phyloP scores from a whole-genome alignment of 1,140 invertebrate genomes.

The Megalonaias nervosa region DNA sequence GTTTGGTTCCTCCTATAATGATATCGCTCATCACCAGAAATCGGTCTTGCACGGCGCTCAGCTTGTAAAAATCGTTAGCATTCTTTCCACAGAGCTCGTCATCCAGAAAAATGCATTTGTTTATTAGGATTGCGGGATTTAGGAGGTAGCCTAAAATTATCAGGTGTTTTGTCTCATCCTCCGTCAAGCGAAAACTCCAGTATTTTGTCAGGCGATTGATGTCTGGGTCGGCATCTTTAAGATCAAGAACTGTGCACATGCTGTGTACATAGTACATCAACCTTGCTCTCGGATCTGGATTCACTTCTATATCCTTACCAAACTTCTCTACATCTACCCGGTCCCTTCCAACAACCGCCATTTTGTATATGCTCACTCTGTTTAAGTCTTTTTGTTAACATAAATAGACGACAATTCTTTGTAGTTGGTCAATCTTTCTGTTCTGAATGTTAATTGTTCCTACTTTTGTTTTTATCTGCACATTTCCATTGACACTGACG shows the following conservation, averaged over 20 bases:
- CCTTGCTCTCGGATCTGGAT: slow-evolving; percentile 33
- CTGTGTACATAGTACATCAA: slow-evolving; percentile 50
- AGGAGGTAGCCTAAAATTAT: slow-evolving; percentile 33
- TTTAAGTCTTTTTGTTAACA: too few species aligned
- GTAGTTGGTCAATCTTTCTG: too few species aligned
- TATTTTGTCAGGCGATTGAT: slow-evolving; percentile 34
- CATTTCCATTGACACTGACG: too few species aligned
- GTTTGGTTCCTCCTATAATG: slow-evolving; percentile 38
- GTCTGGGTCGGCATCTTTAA: slow-evolving; percentile 27
- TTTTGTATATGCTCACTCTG: too few species aligned
- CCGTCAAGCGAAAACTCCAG: slow-evolving; percentile 25
- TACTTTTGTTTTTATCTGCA: too few species aligned
- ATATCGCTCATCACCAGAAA: slow-evolving; percentile 42
- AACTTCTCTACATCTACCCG: too few species aligned
- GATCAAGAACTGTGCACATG: slow-evolving; percentile 44
- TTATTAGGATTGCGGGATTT: slow-evolving; percentile 38
- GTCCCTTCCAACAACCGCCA: too few species aligned
- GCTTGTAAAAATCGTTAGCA: slow-evolving; percentile 47
- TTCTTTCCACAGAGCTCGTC: slow-evolving; percentile 41
- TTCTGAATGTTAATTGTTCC: too few species aligned
- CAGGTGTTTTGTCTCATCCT: slow-evolving; percentile 32
- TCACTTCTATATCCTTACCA: too few species aligned
- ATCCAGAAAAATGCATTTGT: slow-evolving; percentile 48
- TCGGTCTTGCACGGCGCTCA: slow-evolving; percentile 35
- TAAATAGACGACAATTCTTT: too few species aligned